phyloP scores from a whole-genome alignment of 1,140 invertebrate species.

The Bombus waltoni region DNA sequence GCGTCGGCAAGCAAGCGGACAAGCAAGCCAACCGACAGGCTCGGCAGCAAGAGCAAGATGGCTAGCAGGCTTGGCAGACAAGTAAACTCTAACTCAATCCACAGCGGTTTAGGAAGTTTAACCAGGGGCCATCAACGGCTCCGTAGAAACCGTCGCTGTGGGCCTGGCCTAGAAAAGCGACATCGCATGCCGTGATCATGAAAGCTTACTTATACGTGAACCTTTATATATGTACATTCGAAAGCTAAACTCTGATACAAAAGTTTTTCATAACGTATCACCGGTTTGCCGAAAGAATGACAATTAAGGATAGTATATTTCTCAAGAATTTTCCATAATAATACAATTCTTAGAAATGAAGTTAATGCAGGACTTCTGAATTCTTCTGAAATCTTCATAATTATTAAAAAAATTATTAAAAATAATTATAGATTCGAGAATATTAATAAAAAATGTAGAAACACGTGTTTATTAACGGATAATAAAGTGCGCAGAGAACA shows the following conservation, averaged over 20 bases:
- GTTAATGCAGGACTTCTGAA: too few relatives aligned
- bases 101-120: constrained; percentile 67
- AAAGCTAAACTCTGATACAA: not conserved
- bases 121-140: constrained; percentile 71
- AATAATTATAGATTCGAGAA: too few relatives aligned
- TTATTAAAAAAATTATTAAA: too few relatives aligned
- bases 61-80: constrained; percentile 58
- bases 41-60: constrained; percentile 39
- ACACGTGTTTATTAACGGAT: too few relatives aligned
- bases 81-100: constrained; percentile 68
- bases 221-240: not conserved
- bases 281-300: too few relatives aligned
- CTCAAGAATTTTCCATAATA: too few relatives aligned
- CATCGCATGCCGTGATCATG: constrained; percentile 28
- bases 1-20: constrained; percentile 51
- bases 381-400: too few relatives aligned
- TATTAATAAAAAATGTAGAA: too few relatives aligned
- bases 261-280: too few relatives aligned
- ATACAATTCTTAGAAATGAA: too few relatives aligned
- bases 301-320: too few relatives aligned
- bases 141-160: constrained; percentile 58
- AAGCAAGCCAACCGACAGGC: constrained; percentile 57
- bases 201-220: constrained; percentile 11
- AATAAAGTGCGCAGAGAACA: too few relatives aligned
- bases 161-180: constrained; percentile 32